Conservation (phyloP, 2,888 invertebrate genomes). For the Luperina testacea region DNA sequence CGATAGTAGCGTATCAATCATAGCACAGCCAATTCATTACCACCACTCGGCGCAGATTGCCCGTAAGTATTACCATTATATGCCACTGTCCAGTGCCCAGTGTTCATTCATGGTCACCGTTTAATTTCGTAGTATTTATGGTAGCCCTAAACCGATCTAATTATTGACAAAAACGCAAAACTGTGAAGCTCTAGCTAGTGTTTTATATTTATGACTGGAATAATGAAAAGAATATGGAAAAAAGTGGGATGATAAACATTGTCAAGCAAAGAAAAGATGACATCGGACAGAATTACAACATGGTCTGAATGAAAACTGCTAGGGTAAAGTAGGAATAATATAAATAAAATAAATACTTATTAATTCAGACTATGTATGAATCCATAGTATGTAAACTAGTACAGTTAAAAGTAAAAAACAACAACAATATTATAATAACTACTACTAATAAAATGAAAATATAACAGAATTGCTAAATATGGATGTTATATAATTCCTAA, state of each 20-base stretch:
- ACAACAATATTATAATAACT: too few species aligned
- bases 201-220: background rate
- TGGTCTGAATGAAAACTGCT: background rate
- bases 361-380: too few species aligned
- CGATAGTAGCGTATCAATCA: conserved; percentile 85
- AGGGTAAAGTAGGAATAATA: background rate
- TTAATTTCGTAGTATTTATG: background rate
- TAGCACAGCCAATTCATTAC: conserved; percentile 87
- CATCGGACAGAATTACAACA: background rate
- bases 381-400: too few species aligned
- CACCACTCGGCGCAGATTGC: conserved; percentile 87
- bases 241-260: background rate
- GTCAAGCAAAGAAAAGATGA: background rate
- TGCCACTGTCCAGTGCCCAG: conserved; percentile 41
- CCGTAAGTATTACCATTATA: conserved; percentile 56
- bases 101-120: conserved; percentile 31
- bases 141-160: background rate
- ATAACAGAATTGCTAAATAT: background rate
- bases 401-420: too few species aligned
- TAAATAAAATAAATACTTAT: background rate
- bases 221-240: background rate
- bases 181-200: background rate
- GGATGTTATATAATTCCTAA: background rate
- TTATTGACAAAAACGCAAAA: background rate
- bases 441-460: background rate